These are phyloP conservation scores for Pseudomyrmex sp. DNA, from an alignment of 1,140 invertebrate species.

Conservation along the genomic window DNA sequence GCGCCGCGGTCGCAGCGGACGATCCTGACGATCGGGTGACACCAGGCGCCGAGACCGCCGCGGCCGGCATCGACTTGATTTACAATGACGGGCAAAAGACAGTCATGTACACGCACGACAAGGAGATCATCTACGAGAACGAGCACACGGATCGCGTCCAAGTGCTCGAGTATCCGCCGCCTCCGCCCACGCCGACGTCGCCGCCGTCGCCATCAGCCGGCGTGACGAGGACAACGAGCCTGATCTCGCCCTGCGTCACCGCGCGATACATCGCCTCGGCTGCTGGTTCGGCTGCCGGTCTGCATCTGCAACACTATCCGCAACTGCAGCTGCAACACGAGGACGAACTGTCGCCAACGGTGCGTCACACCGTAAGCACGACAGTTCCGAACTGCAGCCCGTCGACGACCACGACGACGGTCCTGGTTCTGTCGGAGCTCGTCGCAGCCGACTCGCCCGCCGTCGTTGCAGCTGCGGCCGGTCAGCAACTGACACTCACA, in stretches of 20 bases:
- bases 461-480: constrained; percentile 69
- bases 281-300: constrained; percentile 80
- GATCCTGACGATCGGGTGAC: constrained; percentile 87
- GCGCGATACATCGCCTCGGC: constrained; percentile 72
- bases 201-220: constrained; percentile 79
- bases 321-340: constrained; percentile 85
- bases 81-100: constrained; percentile 93
- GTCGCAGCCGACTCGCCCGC: constrained; percentile 81
- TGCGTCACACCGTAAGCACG: constrained; percentile 76
- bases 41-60: constrained; percentile 83
- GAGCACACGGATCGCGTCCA: constrained; percentile 82
- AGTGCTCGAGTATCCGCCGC: constrained; percentile 84
- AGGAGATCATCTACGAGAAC: constrained; percentile 84
- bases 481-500: constrained; percentile 78
- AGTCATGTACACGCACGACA: constrained; percentile 90
- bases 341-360: constrained; percentile 80
- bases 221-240: constrained; percentile 83
- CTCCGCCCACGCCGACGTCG: constrained; percentile 86
- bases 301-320: constrained; percentile 82
- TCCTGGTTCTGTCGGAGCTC: constrained; percentile 86
- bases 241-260: constrained; percentile 84
- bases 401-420: constrained; percentile 85
- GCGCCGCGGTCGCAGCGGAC: constrained; percentile 54
- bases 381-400: constrained; percentile 78
- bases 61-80: constrained; percentile 89